Conservation (phyloP, 2,888 invertebrate species). For the Helleia helle region DNA sequence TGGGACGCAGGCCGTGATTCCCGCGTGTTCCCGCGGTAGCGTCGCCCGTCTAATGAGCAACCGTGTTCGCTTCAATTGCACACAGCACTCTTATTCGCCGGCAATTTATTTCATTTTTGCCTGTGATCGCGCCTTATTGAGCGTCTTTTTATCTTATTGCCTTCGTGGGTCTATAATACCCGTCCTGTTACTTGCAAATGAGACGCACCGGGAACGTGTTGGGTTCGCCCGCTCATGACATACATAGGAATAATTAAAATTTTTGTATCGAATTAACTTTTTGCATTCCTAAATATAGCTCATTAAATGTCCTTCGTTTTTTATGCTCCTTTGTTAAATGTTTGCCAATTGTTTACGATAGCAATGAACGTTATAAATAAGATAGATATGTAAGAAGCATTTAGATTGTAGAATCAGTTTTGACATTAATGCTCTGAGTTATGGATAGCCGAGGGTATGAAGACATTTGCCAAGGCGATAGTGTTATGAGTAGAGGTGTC, state of each 20-base stretch:
- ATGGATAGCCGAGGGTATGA: conserved; percentile 48
- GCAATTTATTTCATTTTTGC: conserved; percentile 75
- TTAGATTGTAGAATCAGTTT: conserved; percentile 32
- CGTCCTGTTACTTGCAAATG: conserved; percentile 72
- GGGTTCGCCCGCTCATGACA: conserved; percentile 58
- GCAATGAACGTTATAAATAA: conserved; percentile 26
- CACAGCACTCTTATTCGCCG: conserved; percentile 69
- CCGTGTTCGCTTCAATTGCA: conserved; percentile 71
- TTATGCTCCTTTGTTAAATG: conserved; percentile 1
- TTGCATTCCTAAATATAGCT: conserved; percentile 18
- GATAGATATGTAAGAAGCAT: no score
- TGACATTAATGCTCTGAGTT: conserved; percentile 51
- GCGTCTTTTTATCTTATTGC: conserved; percentile 70
- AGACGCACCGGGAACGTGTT: conserved; percentile 61
- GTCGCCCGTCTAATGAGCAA: conserved; percentile 62
- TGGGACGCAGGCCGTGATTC: conserved; percentile 15
- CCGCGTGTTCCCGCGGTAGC: conserved; percentile 20
- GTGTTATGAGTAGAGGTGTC: conserved; percentile 58
- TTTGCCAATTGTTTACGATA: conserved; percentile 10
- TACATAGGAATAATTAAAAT: conserved; percentile 61
- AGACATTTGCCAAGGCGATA: conserved; percentile 51
- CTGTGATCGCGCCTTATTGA: conserved; percentile 73
- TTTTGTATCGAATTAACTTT: conserved; percentile 33
- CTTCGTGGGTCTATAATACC: conserved; percentile 70
- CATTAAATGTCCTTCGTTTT: conserved; percentile 10